Evolutionary conservation across 1,140 invertebrate genomes (phyloP).

Genomic region (Zaprionus tsacasi): DNA sequence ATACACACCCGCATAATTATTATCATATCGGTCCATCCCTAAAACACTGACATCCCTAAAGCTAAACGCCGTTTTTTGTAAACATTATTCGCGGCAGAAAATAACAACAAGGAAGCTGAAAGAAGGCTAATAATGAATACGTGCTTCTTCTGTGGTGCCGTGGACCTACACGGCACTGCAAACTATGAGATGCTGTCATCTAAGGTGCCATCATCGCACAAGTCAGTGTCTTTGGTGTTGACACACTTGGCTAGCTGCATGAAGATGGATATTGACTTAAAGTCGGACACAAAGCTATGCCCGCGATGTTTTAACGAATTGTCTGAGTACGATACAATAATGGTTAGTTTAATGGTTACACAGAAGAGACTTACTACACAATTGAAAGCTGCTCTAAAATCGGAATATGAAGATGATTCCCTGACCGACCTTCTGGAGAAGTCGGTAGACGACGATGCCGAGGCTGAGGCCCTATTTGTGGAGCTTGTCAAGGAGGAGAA

Average conservation of each 20-base stretch:
- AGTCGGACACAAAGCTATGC: conserved; percentile 54
- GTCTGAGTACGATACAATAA: conserved; percentile 71
- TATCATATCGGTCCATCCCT: conserved; percentile 57
- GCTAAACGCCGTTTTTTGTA: conserved; percentile 36
- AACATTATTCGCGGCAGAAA: conserved; percentile 26
- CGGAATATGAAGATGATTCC: conserved; percentile 56
- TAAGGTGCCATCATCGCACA: conserved; percentile 72
- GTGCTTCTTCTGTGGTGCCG: conserved; percentile 72
- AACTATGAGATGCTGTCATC: conserved; percentile 53
- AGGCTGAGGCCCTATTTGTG: conserved; percentile 65
- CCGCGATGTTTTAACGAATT: conserved; percentile 68
- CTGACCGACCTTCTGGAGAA: conserved; percentile 50
- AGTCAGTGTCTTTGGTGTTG: conserved; percentile 66
- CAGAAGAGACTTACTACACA: conserved; percentile 68
- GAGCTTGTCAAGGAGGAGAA: conserved; percentile 67
- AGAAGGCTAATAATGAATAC: conserved; percentile 52
- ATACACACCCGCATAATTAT: conserved; percentile 29
- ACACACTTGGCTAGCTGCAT: conserved; percentile 74
- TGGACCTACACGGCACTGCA: conserved; percentile 49
- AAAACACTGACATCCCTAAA: conserved; percentile 56
- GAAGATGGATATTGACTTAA: conserved; percentile 56
- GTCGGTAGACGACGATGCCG: conserved; percentile 49
- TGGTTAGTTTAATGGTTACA: conserved; percentile 74
- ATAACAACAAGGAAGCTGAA: background rate
- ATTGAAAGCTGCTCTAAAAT: conserved; percentile 60